Base-by-base conservation (phyloP, 2,888 invertebrate genomes). In the Arge pagana region DNA sequence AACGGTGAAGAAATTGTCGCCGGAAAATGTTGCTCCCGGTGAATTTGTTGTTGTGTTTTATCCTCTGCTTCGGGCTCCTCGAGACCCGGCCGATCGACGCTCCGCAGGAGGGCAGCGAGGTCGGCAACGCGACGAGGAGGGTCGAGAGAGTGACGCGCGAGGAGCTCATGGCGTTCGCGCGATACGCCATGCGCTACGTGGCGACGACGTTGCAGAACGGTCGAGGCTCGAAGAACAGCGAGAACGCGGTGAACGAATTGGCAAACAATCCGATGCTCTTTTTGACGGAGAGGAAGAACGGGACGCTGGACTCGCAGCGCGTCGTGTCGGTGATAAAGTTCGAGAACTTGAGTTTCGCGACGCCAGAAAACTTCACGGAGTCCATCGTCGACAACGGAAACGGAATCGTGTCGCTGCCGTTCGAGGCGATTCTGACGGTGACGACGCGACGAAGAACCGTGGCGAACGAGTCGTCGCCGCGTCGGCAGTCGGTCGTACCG, bases 381-480 rank as follows among this genome's bases (percentile, higher is more conserved):
- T 24, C 54, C 0, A 3, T 39, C 1, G 4, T 15, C 4, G 24
- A 19, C 15, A 49, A 42, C 3, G 11, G 37, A 3, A n/a, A n/a
- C n/a, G n/a, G n/a, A n/a, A n/a, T 71, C 3, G 59, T 74, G 8
- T 67, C 70, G 1, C 62, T 76, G 15, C 76, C 76, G 0, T 76
- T 76, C 41, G 74, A 76, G 35, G 76, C 76, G 0, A 58, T 65
- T 18, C 71, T 76, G 13, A 74, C 75, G 3, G n/a, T n/a, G n/a
- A n/a, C n/a, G n/a, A n/a, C n/a, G n/a, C n/a, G n/a, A n/a, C n/a
- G 11, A 35, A 13, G 13, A 35, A 13, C 8, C 7, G 11, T 8
- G 13, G 36, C 7, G 13, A 35, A 35, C n/a, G n/a, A n/a, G n/a
- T n/a, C n/a, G n/a, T n/a, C n/a, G n/a, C n/a, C n/a, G n/a, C n/a